A percentile compares a stretch with the other conserved stretches of the same genome.
Evolutionary conservation across 2,113 vertebrate species (phyloP).

Genomic region (Leucoraja erinaceus): DNA sequence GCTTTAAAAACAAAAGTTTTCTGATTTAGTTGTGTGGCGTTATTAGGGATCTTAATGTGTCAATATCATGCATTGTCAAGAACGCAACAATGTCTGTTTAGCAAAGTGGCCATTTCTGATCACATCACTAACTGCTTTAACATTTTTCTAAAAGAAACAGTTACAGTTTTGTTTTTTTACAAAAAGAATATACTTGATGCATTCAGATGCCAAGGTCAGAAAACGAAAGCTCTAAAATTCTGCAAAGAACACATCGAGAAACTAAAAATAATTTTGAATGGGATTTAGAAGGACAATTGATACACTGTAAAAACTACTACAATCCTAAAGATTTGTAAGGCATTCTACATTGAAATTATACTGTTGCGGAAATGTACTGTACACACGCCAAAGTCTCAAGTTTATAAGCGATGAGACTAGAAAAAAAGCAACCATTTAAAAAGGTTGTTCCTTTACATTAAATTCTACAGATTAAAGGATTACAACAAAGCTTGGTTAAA

Average conservation of each 20-base stretch:
- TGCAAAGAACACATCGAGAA: neutral
- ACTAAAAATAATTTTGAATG: neutral
- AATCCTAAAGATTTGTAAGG: slow-evolving; percentile 17
- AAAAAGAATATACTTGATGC: neutral
- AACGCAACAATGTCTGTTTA: neutral
- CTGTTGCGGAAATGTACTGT: slow-evolving; percentile 29
- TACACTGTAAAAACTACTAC: neutral
- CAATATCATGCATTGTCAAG: neutral
- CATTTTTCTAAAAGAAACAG: neutral
- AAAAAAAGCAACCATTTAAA: slow-evolving; percentile 16
- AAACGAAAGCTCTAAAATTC: neutral
- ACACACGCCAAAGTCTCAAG: slow-evolving; percentile 20
- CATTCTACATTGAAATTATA: slow-evolving; percentile 21
- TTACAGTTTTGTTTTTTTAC: neutral
- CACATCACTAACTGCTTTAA: neutral
- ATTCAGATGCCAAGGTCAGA: neutral
- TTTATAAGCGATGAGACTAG: slow-evolving; percentile 29
- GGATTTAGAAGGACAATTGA: neutral
- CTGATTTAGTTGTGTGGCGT: neutral
- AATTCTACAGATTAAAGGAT: slow-evolving; percentile 37
- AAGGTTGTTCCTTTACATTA: slow-evolving; percentile 27
- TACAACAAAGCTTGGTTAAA: slow-evolving; percentile 35
- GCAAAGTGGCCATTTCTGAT: neutral
- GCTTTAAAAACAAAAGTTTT: neutral
- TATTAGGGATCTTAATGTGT: neutral